These are phyloP conservation scores for Chrysodeixis includens DNA, from an alignment of 2,888 invertebrate genomes.

Conservation along the genomic window DNA sequence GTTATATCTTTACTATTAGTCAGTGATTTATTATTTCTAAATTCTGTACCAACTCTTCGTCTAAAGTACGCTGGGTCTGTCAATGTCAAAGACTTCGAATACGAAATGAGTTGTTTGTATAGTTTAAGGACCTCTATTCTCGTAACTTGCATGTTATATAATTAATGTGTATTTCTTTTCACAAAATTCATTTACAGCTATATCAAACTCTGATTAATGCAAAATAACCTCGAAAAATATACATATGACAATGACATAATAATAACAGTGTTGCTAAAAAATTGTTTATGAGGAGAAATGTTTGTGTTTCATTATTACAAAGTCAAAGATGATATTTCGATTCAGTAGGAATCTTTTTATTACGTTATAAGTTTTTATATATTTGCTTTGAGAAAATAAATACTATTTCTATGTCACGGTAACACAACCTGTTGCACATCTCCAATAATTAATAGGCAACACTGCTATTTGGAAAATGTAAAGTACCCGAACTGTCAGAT, in stretches of 20 bases:
- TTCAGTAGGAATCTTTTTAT: no score
- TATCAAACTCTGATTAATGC: neutral
- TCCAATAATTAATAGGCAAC: neutral
- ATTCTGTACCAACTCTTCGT: constrained; percentile 92
- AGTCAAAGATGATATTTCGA: no score
- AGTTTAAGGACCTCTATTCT: constrained; percentile 91
- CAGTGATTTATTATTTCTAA: constrained; percentile 91
- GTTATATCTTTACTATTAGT: constrained; percentile 72
- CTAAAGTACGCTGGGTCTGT: constrained; percentile 94
- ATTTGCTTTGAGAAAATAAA: no score
- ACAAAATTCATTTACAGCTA: constrained; percentile 5
- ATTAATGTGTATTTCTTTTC: neutral
- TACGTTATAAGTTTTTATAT: no score
- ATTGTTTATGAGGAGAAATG: neutral
- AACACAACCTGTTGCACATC: no score
- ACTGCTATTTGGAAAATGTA: neutral
- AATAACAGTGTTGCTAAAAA: neutral
- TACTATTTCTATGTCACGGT: no score
- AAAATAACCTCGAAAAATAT: neutral
- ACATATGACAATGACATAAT: neutral
- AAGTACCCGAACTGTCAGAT: constrained; percentile 1
- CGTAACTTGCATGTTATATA: constrained; percentile 62
- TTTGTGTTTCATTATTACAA: no score
- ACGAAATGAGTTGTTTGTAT: constrained; percentile 94
- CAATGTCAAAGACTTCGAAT: constrained; percentile 93